Conservation (phyloP, 2,888 invertebrate genomes). For the Chironomus tentans region DNA sequence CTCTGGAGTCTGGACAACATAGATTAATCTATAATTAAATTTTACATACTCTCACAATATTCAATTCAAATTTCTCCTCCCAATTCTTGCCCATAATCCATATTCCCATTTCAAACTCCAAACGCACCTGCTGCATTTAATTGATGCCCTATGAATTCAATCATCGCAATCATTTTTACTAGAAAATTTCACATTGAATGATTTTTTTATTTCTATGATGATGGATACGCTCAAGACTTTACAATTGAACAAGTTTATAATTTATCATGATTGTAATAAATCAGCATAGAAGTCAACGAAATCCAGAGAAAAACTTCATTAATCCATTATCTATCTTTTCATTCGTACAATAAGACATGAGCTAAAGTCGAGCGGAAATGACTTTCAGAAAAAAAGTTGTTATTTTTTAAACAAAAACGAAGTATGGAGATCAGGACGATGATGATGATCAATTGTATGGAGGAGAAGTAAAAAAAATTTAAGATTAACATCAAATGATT, state of each 20-base stretch:
- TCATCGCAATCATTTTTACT: background rate
- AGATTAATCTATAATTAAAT: no score
- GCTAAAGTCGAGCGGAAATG: background rate
- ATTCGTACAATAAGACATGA: background rate
- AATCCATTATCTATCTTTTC: background rate
- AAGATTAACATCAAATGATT: conserved; percentile 1
- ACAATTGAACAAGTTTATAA: background rate
- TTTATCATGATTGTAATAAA: conserved; percentile 2
- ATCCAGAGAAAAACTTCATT: background rate
- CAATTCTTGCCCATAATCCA: no score
- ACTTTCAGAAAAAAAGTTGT: background rate
- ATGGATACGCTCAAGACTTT: background rate
- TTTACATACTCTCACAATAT: no score
- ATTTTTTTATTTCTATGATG: background rate
- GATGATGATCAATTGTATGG: no score
- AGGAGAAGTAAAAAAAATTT: background rate
- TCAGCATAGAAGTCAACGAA: background rate
- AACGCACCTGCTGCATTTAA: no score
- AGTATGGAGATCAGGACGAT: background rate
- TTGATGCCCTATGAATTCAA: background rate
- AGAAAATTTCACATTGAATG: background rate
- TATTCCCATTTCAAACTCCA: no score
- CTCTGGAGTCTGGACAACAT: no score
- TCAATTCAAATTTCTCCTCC: no score
- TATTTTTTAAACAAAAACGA: background rate